phyloP scores from a whole-genome alignment of 1,140 invertebrate species.

The Lepidurus apus region DNA sequence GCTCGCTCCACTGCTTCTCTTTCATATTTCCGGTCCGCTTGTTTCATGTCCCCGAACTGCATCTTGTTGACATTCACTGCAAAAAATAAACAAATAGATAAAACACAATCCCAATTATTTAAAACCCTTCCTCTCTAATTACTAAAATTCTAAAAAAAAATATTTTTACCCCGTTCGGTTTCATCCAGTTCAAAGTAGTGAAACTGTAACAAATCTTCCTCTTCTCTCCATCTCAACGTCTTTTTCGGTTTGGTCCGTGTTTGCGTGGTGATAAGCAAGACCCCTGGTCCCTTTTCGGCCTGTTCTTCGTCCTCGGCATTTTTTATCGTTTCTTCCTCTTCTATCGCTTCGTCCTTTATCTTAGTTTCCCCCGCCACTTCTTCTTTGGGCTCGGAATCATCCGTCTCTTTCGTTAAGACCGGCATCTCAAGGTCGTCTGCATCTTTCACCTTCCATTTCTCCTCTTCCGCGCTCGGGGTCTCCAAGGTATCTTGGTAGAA shows the following conservation, averaged over 20 bases:
- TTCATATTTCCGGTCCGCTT: slow-evolving; percentile 78
- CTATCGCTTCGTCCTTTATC: slow-evolving; percentile 11
- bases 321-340: slow-evolving; percentile 22
- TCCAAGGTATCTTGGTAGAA: slow-evolving; percentile 90
- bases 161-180: slow-evolving; percentile 64
- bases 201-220: slow-evolving; percentile 69
- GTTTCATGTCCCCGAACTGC: slow-evolving; percentile 85
- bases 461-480: slow-evolving; percentile 48
- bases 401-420: slow-evolving; percentile 41
- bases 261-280: slow-evolving; percentile 54
- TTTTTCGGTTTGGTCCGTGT: slow-evolving; percentile 59
- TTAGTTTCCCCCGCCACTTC: slow-evolving; percentile 38
- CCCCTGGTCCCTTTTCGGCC: slow-evolving; percentile 49
- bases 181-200: slow-evolving; percentile 89
- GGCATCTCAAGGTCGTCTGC: slow-evolving; percentile 40
- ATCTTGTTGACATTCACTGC: slow-evolving; percentile 79
- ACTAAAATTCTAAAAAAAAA: not conserved
- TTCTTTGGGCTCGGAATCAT: slow-evolving; percentile 34
- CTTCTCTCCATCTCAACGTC: slow-evolving; percentile 71
- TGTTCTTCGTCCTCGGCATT: not conserved
- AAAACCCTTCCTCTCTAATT: not conserved
- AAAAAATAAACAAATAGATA: slow-evolving; percentile 39
- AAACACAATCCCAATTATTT: slow-evolving; percentile 23
- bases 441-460: slow-evolving; percentile 41
- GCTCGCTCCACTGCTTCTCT: slow-evolving; percentile 72